These are phyloP conservation scores for Meghimatium bilineatum DNA, from an alignment of 2,888 invertebrate genomes.

Conservation along the genomic window DNA sequence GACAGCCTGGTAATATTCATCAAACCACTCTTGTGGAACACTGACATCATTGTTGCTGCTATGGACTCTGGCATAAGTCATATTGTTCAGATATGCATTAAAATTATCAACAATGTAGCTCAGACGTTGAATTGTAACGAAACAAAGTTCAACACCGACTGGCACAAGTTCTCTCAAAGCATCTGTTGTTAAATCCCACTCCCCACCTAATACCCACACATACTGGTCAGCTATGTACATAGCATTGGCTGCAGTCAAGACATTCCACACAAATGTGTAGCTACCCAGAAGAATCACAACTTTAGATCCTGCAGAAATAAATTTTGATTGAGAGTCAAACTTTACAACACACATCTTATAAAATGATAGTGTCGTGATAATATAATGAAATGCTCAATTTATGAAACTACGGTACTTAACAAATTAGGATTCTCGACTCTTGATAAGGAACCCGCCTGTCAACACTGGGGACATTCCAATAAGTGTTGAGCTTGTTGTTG, in stretches of 20 bases:
- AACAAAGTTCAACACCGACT: neutral
- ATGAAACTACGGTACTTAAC: too few relatives aligned
- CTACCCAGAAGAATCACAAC: conserved; percentile 72
- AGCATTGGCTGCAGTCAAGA: conserved; percentile 60
- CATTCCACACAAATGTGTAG: conserved; percentile 32
- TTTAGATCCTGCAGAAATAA: conserved; percentile 53
- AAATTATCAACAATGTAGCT: conserved; percentile 65
- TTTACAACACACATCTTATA: neutral
- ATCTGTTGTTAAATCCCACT: conserved; percentile 28
- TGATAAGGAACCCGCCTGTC: too few relatives aligned
- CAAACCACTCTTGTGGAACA: conserved; percentile 77
- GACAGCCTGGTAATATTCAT: conserved; percentile 76
- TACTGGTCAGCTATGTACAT: conserved; percentile 59
- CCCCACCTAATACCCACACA: conserved; percentile 65
- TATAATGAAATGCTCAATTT: neutral
- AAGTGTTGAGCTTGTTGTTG: too few relatives aligned
- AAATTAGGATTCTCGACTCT: too few relatives aligned
- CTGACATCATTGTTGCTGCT: conserved; percentile 52
- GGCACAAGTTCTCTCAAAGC: neutral
- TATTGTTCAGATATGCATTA: conserved; percentile 56
- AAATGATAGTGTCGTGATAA: neutral
- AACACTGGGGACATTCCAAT: too few relatives aligned
- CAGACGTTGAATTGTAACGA: conserved; percentile 40
- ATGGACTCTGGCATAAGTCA: conserved; percentile 53
- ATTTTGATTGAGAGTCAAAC: neutral